Evolutionary conservation across 37 sponge, comb jelly and placozoan genomes (phyloP), one percentile per base, ranked within the genome.

Genomic region (Chondrilla cf. caribensis): DNA sequence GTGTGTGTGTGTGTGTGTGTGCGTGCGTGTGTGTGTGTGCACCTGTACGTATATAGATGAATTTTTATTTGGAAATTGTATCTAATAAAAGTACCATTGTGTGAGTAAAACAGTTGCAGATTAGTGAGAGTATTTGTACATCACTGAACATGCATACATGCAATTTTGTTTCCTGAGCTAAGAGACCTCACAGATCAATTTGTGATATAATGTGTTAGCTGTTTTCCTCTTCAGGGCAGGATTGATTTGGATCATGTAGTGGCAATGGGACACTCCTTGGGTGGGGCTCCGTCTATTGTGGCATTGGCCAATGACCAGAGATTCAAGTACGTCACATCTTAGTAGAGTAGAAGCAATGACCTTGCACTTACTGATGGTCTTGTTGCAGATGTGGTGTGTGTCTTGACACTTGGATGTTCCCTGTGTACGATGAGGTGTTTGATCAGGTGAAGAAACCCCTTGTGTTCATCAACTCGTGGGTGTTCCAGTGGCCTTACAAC

Each of bases 231-330:
- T 24, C 21, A 89, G 86, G 85, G 82, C 21, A 64, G 90, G 17
- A 43, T 89, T 47, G 82, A 93, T 39, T 2, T 93, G 22, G 71
- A 59, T 19, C 79, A 31, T 28, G 82, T 79, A 54, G 89, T 75
- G 33, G 68, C 88, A 17, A 89, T 89, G 79, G 93, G 93, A 0
- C 93, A 93, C 54, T 93, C 93, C 28, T 93, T 86, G 80, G 93
- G 93, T 54, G 90, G 82, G 0, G 84, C 83, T 0, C 86, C 93
- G 35, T 81, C 86, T 14, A 54, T 93, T 15, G 83, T 79, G 75
- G 60, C 93, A 22, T 82, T 93, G 37, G 39, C 67, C 80, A 70
- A 86, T 42, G 93, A 93, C 76, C 32, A 31, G 17, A 70, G 90
- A 79, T 86, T 93, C 44, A 64, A 80, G 90, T 92, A 38, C 57